These are phyloP conservation scores for Agrenia bidenticulata DNA, from an alignment of 2,888 invertebrate species.

Conservation along the genomic window DNA sequence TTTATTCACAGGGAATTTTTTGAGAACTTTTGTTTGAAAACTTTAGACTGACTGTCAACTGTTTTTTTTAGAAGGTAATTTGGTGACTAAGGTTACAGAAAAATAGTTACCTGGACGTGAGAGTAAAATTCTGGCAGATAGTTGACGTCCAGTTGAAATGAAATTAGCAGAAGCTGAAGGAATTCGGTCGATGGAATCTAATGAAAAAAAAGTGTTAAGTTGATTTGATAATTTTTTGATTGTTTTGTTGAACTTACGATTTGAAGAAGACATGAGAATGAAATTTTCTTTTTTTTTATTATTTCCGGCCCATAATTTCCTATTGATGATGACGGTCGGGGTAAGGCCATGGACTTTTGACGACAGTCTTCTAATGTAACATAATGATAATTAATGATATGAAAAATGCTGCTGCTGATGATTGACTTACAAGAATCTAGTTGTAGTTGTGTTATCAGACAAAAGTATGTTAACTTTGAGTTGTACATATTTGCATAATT, in stretches of 20 bases:
- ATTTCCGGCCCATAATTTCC: background rate
- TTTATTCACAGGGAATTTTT: too few relatives aligned
- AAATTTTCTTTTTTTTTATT: background rate
- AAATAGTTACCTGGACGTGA: slow-evolving; percentile 6
- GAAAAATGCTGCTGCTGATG: too few relatives aligned
- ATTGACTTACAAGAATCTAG: slow-evolving; percentile 1
- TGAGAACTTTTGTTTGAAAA: too few relatives aligned
- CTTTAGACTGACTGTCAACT: too few relatives aligned
- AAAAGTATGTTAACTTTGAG: slow-evolving; percentile 35
- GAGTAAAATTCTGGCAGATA: background rate
- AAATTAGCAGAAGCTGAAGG: background rate
- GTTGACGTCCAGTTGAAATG: background rate
- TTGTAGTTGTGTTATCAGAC: slow-evolving; percentile 17
- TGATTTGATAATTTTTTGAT: too few relatives aligned
- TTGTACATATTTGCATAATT: slow-evolving; percentile 44
- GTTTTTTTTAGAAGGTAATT: too few relatives aligned
- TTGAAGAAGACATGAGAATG: too few relatives aligned
- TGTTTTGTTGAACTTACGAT: too few relatives aligned
- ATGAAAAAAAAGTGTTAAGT: too few relatives aligned
- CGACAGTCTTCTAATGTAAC: background rate
- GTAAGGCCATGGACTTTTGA: background rate
- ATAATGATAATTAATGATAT: too few relatives aligned
- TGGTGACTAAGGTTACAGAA: slow-evolving; percentile 1
- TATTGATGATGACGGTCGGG: background rate
- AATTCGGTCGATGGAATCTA: too few relatives aligned